phyloP scores from a whole-genome alignment of 2,113 vertebrate species.

The Pimephales promelas region DNA sequence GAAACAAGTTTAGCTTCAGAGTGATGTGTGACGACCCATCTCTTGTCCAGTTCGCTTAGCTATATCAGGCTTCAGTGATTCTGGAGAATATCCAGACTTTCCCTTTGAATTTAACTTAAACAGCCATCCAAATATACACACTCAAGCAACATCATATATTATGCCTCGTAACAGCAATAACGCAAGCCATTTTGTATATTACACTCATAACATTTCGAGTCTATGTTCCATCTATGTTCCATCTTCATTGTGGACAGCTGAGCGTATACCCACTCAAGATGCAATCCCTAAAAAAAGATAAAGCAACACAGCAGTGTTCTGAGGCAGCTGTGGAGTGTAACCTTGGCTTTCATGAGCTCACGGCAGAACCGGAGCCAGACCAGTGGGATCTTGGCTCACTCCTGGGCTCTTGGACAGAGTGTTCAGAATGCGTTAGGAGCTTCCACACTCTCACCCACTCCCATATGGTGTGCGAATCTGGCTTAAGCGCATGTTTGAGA shows the following conservation, averaged over 20 bases:
- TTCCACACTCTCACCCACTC: slow-evolving; percentile 71
- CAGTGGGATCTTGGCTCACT: slow-evolving; percentile 66
- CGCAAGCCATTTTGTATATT: slow-evolving; percentile 23
- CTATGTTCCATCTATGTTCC: slow-evolving; percentile 30
- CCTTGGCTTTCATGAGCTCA: slow-evolving; percentile 75
- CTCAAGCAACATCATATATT: slow-evolving; percentile 1
- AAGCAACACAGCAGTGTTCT: slow-evolving; percentile 51
- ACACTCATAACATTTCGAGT: slow-evolving; percentile 36
- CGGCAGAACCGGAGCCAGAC: slow-evolving; percentile 61
- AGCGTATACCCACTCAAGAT: slow-evolving; percentile 33
- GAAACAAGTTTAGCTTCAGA: too few relatives aligned
- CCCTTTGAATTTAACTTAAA: slow-evolving; percentile 6
- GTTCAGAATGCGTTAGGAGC: slow-evolving; percentile 63
- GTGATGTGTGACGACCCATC: not conserved
- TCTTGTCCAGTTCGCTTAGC: not conserved
- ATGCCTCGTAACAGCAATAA: slow-evolving; percentile 11
- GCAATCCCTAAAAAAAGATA: slow-evolving; percentile 45
- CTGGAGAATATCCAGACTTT: slow-evolving; percentile 3
- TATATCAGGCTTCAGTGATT: not conserved
- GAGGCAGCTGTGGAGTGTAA: slow-evolving; percentile 68
- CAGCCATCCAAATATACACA: not conserved
- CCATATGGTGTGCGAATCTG: slow-evolving; percentile 79
- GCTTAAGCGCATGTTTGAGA: slow-evolving; percentile 67
- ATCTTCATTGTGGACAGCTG: slow-evolving; percentile 24
- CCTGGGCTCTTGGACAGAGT: slow-evolving; percentile 64